Evolutionary conservation across 2,888 invertebrate species (phyloP).

Genomic region (Drosophila acutilabella): DNA sequence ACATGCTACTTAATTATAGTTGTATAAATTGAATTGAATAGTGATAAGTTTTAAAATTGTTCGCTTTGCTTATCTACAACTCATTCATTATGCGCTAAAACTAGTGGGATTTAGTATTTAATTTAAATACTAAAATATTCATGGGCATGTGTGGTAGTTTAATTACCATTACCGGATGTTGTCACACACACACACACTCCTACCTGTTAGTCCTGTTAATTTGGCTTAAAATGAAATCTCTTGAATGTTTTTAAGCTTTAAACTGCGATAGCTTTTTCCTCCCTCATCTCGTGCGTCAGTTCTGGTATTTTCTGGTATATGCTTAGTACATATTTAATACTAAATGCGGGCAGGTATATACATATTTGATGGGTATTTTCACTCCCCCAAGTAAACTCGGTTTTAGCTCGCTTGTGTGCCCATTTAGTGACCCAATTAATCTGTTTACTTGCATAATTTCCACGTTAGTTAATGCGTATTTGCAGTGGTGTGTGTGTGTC

Average conservation of each 20-base stretch:
- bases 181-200: neutral
- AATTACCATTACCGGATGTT: conserved; percentile 15
- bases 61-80: conserved; percentile 7
- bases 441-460: conserved; percentile 80
- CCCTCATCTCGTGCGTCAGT: neutral
- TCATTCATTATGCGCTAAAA: conserved; percentile 8
- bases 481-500: conserved; percentile 46
- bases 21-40: no score
- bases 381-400: conserved; percentile 12
- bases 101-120: conserved; percentile 6
- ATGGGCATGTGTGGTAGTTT: conserved; percentile 1
- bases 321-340: conserved; percentile 18
- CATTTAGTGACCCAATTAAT: conserved; percentile 73
- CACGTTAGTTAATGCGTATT: conserved; percentile 71
- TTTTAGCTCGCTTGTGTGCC: conserved; percentile 40
- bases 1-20: neutral
- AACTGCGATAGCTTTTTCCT: conserved; percentile 1
- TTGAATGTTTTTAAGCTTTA: conserved; percentile 10
- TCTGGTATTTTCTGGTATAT: conserved; percentile 8
- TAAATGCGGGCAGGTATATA: conserved; percentile 15
- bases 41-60: neutral
- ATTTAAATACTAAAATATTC: conserved; percentile 14
- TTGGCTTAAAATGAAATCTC: neutral
- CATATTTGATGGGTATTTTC: conserved; percentile 28
- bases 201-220: conserved; percentile 5